Evolutionary conservation across 2,113 vertebrate species (phyloP), one percentile per base, ranked within the genome.

Genomic region (Malurus melanocephalus): DNA sequence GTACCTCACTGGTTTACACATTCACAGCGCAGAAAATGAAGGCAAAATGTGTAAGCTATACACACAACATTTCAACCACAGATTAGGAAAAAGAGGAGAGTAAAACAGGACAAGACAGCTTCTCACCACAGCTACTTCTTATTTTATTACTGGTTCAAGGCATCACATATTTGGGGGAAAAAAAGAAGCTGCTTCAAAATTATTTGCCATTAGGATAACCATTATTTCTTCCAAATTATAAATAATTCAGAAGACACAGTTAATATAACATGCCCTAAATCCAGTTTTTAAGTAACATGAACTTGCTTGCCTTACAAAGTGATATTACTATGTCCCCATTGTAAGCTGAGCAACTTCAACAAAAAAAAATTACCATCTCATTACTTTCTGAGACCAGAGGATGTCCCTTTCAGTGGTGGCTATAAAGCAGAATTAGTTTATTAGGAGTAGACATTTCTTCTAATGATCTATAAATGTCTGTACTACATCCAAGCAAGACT

Each of bases 231-330:
- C n/a, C 52, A 55, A 26, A 48, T 82, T 28, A 93, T 85, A 76
- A 82, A 91, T 91, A 87, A 93, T 89, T 89, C 80, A 95, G 38
- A 42, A 81, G 67, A 85, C 80, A 66, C 55, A 74, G 40, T 64
- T 72, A 66, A 80, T 57, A 22, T 60, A 90, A 89, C 62, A 66
- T 38, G 60, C 56, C 69, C 57, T n/a, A 92, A 87, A 53, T 84
- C 68, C 56, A 48, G 62, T 71, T 90, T 92, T 72, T 88, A 93
- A 88, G 45, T 48, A 92, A 69, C 38, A 80, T 27, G 17, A 88
- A 80, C 49, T 65, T 69, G 87, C 62, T 87, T 80, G 89, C 92
- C 78, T 93, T 93, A 90, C 56, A 86, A 78, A 93, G n/a, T 64
- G 59, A 11, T 91, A 89, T 49, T 89, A 57, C 80, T 85, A 62